phyloP scores from a whole-genome alignment of 2,888 invertebrate species.

The Drosophila phalerata region DNA sequence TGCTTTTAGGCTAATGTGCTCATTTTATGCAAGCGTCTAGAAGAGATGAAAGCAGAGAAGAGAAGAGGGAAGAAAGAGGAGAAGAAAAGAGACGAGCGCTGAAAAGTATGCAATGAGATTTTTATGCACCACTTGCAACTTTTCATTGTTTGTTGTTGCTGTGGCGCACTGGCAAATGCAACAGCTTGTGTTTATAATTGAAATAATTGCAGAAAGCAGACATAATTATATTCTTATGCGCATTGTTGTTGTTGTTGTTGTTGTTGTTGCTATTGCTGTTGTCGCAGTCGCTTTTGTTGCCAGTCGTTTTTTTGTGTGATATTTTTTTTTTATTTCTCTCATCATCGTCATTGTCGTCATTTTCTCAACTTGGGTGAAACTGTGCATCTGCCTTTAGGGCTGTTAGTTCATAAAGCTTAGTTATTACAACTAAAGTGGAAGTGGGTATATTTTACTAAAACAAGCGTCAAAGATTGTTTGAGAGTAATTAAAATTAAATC shows the following conservation, averaged over 20 bases:
- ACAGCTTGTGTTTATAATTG: constrained; percentile 77
- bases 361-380: constrained; percentile 20
- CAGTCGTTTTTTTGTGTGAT: neutral
- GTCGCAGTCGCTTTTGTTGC: constrained; percentile 13
- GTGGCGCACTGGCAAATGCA: constrained; percentile 60
- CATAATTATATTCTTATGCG: constrained; percentile 69
- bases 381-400: constrained; percentile 34
- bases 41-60: too few species aligned
- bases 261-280: constrained; percentile 19
- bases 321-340: constrained; percentile 28
- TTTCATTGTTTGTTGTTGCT: constrained; percentile 50
- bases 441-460: constrained; percentile 5
- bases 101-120: constrained; percentile 56
- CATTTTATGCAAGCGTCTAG: constrained; percentile 59
- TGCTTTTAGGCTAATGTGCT: constrained; percentile 75
- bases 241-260: constrained; percentile 22
- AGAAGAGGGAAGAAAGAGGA: neutral
- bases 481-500: too few species aligned
- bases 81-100: constrained; percentile 12
- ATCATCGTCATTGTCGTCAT: constrained; percentile 55
- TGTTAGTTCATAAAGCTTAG: constrained; percentile 31
- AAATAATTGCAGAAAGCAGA: constrained; percentile 74
- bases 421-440: constrained; percentile 24
- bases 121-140: constrained; percentile 59
- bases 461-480: neutral